These are phyloP conservation scores for Cephus runcator DNA, from an alignment of 2,888 invertebrate species.

Conservation along the genomic window DNA sequence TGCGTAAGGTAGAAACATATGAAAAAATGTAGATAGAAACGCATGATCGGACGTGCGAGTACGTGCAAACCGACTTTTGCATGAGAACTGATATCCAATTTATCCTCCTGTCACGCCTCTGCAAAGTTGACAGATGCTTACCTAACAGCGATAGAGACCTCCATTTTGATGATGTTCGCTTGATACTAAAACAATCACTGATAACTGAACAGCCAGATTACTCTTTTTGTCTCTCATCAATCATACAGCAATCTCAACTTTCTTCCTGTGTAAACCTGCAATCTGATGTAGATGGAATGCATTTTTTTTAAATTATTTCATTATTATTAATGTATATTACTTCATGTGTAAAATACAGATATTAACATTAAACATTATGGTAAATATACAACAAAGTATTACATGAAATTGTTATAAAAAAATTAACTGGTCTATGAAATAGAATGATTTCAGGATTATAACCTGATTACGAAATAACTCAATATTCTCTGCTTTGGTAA, in stretches of 20 bases:
- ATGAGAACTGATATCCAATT: background rate
- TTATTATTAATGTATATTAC: background rate
- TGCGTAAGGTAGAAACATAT: background rate
- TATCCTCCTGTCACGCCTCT: background rate
- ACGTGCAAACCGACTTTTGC: background rate
- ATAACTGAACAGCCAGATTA: background rate
- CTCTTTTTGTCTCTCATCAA: background rate
- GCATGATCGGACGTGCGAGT: background rate
- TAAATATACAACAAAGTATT: background rate
- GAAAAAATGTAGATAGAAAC: background rate
- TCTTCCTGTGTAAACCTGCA: background rate
- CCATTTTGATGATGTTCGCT: conserved; percentile 12
- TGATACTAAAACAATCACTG: background rate
- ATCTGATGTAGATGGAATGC: background rate
- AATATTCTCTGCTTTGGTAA: background rate
- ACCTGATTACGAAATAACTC: background rate
- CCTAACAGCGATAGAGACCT: conserved; percentile 15
- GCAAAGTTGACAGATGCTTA: conserved; percentile 10
- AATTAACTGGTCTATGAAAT: background rate
- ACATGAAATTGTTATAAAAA: background rate
- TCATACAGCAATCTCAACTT: background rate
- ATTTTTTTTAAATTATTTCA: background rate
- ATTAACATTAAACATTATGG: background rate
- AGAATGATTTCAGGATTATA: conserved; percentile 4
- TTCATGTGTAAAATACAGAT: background rate